Evolutionary conservation across 2,113 vertebrate species (phyloP), one percentile per base, ranked within the genome.

Genomic region (Alectura lathami): DNA sequence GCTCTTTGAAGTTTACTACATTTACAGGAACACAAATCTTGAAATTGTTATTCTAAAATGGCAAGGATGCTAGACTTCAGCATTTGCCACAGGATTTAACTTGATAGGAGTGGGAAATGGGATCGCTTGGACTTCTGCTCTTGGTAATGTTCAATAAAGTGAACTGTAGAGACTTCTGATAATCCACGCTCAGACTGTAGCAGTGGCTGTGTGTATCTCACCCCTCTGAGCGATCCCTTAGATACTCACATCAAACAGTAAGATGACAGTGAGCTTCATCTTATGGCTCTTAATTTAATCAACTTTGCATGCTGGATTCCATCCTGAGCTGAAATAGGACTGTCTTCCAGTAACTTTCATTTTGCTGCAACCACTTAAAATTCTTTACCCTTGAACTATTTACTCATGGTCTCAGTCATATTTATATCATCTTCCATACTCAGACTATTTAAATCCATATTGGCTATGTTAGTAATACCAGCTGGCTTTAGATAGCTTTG

Each of bases 381-480:
- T 72, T 96, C 76, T 93, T 95, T 93, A 70, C 75, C 69, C 73
- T 89, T 79, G 62, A 67, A 73, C 86, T 91, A 38, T 62, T 91
- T 92, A 70, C 38, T 91, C 67, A 88, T 97, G 77, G 96, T 94
- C 88, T 97, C 95, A 96, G 13, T 91, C 73, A 89, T 78, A 75
- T 74, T 93, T 91, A 45, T 88, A 97, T 97, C 67, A 4, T 96
- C 66, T 94, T 97, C 87, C 86, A 51, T 93, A 94, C 43, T 83
- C 51, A n/a, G 75, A 63, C 63, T 94, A 50, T 92, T 78, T 89
- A 97, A 77, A 92, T 96, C 81, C 83, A 10, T 88, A 48, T 70
- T 94, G 78, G 48, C 8, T 66, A 12, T 95, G 70, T 97, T 95
- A 92, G 91, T 91, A 97, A 93, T 96, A 88, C 80, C 95, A 97